Evolutionary conservation across 2,113 vertebrate species (phyloP).

Genomic region (Passer montanus): DNA sequence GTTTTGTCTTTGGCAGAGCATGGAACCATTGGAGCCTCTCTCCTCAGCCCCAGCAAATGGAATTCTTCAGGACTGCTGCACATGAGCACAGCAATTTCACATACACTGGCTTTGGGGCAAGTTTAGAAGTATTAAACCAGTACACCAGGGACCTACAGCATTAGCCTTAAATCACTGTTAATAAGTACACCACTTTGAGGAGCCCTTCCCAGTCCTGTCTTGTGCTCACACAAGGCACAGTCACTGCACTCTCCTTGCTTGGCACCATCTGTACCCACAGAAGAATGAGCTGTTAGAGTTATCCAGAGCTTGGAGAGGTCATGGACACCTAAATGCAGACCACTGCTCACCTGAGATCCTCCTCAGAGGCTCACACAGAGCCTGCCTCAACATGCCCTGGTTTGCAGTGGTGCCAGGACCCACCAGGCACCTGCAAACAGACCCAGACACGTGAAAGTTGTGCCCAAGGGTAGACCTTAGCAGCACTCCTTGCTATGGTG

Average conservation of each 20-base stretch:
- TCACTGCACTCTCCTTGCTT: background rate
- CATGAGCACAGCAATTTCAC: background rate
- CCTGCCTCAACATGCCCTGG: background rate
- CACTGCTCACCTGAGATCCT: background rate
- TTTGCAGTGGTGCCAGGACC: background rate
- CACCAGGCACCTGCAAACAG: background rate
- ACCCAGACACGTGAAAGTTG: background rate
- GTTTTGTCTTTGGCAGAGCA: background rate
- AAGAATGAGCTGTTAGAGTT: background rate
- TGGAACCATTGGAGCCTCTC: background rate
- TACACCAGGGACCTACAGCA: background rate
- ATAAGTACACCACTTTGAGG: background rate
- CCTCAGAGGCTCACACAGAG: background rate
- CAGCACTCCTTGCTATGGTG: background rate
- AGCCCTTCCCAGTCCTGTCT: background rate
- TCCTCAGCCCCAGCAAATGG: background rate
- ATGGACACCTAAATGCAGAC: background rate
- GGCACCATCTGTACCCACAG: background rate
- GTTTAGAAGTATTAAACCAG: background rate
- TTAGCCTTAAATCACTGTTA: background rate
- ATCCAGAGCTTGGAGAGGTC: background rate
- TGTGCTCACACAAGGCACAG: background rate
- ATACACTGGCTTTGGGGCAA: background rate
- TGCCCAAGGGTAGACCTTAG: background rate
- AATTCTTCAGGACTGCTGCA: background rate